Evolutionary conservation across 2,888 invertebrate species (phyloP), one percentile per base, ranked within the genome.

Genomic region (Drosophila prostipennis): DNA sequence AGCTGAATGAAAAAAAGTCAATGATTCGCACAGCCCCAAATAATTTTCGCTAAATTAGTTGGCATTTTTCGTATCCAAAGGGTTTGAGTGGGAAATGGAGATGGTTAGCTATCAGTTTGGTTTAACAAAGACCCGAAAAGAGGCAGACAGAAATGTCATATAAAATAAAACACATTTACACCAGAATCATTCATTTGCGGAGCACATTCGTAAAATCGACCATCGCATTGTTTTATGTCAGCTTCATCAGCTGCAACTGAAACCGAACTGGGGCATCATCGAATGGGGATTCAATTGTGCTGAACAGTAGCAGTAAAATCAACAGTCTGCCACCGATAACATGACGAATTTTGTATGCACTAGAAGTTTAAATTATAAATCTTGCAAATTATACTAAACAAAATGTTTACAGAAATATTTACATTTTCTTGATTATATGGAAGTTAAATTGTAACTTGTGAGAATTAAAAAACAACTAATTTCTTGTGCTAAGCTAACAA

Each of bases 21-120:
- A 26, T 11, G 26, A 3, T 14, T 23, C 13, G 46, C n/a, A 29
- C 26, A 4, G 40, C 57, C 55, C 60, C 57, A 51, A 55, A 55
- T 77, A 82, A 78, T 76, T 80, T 82, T 78, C 78, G 74, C 53
- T 71, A 91, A 90, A 91, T 88, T 90, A 89, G 88, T 88, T 89
- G 54, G 53, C 84, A 89, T 90, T 91, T 84, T 82, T 54, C 78
- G n/a, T 23, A 16, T 65, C 56, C 51, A 63, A 71, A 69, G 67
- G 53, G 29, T 42, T 36, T n/a, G 10, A 32, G 56, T 13, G 14
- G 36, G 37, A 43, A 64, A 67, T 64, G 64, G 64, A 52, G 52
- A 39, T 68, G 64, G 69, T 26, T 45, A 32, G 45, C 54, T 65
- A 69, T 65, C 52, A 51, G 78, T 80, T 76, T 76, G 14, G 42